Conservation (phyloP, 2,797 vertebrate species). For the Notolepis coatsorum region DNA sequence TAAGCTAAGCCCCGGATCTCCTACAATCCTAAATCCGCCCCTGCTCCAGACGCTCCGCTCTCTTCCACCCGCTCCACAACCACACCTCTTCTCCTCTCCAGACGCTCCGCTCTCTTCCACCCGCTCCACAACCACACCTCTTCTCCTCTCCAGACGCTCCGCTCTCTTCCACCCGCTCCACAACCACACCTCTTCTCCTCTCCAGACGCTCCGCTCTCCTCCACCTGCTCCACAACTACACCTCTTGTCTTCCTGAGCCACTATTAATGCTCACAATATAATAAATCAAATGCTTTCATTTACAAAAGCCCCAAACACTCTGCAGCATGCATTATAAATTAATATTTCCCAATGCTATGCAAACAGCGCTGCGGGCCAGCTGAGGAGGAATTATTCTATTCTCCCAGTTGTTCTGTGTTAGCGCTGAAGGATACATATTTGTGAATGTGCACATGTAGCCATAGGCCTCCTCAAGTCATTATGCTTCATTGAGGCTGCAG, state of each 20-base stretch:
- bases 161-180: not conserved
- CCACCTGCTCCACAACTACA: slow-evolving; percentile 3
- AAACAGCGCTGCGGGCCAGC: slow-evolving; percentile 44
- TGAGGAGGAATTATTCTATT: slow-evolving; percentile 20
- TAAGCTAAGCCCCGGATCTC: no score
- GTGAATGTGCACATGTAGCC: slow-evolving; percentile 13
- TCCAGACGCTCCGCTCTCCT: no score
- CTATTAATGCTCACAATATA: slow-evolving; percentile 42
- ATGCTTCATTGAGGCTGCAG: not conserved
- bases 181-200: not conserved
- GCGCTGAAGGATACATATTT: slow-evolving; percentile 30
- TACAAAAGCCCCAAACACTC: slow-evolving; percentile 27
- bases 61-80: not conserved
- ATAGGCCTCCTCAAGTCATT: slow-evolving; percentile 4
- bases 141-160: no score
- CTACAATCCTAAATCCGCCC: no score
- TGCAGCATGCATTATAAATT: slow-evolving; percentile 42
- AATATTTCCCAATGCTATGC: slow-evolving; percentile 44
- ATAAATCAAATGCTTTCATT: slow-evolving; percentile 50
- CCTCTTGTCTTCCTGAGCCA: slow-evolving; percentile 14
- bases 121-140: not conserved
- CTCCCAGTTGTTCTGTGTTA: slow-evolving; percentile 18
- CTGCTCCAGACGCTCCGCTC: no score
- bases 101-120: not conserved
- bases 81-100: not conserved